Base-by-base conservation (phyloP, 37 sponge, comb jelly and placozoan species). In the Ephydatia muelleri region DNA sequence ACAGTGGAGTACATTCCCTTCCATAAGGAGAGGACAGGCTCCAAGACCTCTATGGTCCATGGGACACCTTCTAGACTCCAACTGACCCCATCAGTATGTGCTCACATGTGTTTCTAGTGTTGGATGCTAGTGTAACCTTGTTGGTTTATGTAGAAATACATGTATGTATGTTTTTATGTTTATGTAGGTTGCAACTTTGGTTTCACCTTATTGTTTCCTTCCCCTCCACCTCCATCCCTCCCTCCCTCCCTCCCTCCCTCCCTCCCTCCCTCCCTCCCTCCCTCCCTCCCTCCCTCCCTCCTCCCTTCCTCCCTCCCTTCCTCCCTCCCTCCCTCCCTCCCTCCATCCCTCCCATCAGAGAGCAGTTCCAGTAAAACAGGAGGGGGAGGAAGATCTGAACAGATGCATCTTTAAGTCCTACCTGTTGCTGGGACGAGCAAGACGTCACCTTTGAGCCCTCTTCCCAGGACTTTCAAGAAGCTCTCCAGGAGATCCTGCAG, bases 381-480 rank as follows among this genome's bases (percentile, higher is more conserved):
- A 86, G 47, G 84, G 76, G 33, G 90, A 82, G 22, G 90, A 81
- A 32, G 68, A 49, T 1, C 65, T 38, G 33, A 29, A 84, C 3
- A 79, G 71, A 16, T 86, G 89, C 29, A 72, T 98, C 48, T 98
- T 98, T 76, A 91, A 80, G 13, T 82, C 97, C 34, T 72, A 93
- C 67, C 90, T 98, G 1, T 77, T 85, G 65, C 83, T 98, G 79
- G n/a, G 86, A 86, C 16, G 65, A 83, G 23, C 78, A 85, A 0
- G 69, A 80, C 6, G 90, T 98, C 28, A 90, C 81, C 82, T 98
- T 88, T 80, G 92, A 90, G 13, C 99, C 99, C 2, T 67, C 76
- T 9, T 25, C 30, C 33, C 72, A 76, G 40, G 87, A 96, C 22
- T 98, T 93, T 73, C 81, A 83, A 57, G 71, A 73, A 27, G 84